Evolutionary conservation across 2,888 invertebrate genomes (phyloP), one percentile per base, ranked within the genome.

Genomic region (Amphipoea lucens): DNA sequence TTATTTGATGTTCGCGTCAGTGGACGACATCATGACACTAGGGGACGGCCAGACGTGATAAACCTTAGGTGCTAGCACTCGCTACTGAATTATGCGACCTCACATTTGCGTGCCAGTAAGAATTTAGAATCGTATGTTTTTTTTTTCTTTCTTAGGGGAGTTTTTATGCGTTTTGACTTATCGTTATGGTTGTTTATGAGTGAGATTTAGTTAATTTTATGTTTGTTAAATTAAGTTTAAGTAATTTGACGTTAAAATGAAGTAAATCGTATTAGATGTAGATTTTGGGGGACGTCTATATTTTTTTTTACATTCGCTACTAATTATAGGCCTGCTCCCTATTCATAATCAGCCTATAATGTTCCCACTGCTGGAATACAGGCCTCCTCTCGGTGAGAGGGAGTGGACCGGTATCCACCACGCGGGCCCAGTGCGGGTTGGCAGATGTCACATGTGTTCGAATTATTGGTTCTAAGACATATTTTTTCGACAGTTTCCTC

Each of bases 1-100:
- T 96, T 96, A 96, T 96, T 96, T 96, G 96, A 96, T 96, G 96
- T 96, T 94, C 91, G 92, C 93, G 93, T 92, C 94, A 93, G 91
- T 92, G 93, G 94, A 91, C 91, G 92, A 85, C 90, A 91, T 91
- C 92, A 93, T 93, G 93, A 92, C 91, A 92, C 92, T 89, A 83
- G 92, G 93, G 94, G 92, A 87, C 88, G 62, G 42, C 76, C 65
- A 78, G 89, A 90, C 89, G 91, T 92, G 93, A 94, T 94, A 94
- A 94, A 92, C 92, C 90, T 92, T 87, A 79, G 87, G 83, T 88
- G 36, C 20, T 51, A 62, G 71, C 29, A 17, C 48, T 66, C n/a
- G 66, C 23, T 77, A 83, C 83, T 85, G 79, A 84, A 88, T 87
- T 89, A 90, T 78, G 79, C 75, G 82, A 88, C 90, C 88, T 86